Conservation (phyloP, 2,113 vertebrate species). For the Pygathrix nemaeus region DNA sequence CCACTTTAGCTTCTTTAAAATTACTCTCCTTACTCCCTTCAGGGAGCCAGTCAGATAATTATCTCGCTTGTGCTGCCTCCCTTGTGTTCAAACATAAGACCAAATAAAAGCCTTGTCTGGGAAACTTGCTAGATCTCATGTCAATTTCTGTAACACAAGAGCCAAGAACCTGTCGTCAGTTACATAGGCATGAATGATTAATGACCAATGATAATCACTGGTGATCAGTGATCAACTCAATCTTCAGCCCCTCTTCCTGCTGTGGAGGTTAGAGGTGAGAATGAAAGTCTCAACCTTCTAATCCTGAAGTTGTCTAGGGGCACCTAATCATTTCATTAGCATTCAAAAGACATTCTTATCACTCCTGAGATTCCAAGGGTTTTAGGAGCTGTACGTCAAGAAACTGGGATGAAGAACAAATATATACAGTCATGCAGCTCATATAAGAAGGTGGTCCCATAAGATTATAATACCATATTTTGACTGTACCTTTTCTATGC, state of each 20-base stretch:
- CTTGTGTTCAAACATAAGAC: too few relatives aligned
- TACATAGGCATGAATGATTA: background rate
- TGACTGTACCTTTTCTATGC: background rate
- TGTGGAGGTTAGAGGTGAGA: background rate
- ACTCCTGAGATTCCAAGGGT: background rate
- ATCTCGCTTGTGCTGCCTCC: too few relatives aligned
- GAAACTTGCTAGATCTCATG: too few relatives aligned
- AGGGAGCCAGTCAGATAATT: too few relatives aligned
- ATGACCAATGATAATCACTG: background rate
- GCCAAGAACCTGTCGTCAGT: too few relatives aligned
- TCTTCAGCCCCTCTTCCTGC: background rate
- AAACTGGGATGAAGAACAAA: background rate
- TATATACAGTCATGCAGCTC: background rate
- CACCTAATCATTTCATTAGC: background rate
- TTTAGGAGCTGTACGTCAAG: background rate
- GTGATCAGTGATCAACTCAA: background rate
- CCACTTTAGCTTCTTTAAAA: too few relatives aligned
- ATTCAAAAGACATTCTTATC: background rate
- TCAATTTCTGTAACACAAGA: too few relatives aligned
- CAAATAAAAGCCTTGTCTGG: too few relatives aligned
- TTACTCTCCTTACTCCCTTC: too few relatives aligned
- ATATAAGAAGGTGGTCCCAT: background rate
- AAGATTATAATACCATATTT: background rate
- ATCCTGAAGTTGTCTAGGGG: background rate
- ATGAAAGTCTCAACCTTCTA: background rate